Evolutionary conservation across 2,113 vertebrate species (phyloP), one percentile per base, ranked within the genome.

Genomic region (Ranitomeya variabilis): DNA sequence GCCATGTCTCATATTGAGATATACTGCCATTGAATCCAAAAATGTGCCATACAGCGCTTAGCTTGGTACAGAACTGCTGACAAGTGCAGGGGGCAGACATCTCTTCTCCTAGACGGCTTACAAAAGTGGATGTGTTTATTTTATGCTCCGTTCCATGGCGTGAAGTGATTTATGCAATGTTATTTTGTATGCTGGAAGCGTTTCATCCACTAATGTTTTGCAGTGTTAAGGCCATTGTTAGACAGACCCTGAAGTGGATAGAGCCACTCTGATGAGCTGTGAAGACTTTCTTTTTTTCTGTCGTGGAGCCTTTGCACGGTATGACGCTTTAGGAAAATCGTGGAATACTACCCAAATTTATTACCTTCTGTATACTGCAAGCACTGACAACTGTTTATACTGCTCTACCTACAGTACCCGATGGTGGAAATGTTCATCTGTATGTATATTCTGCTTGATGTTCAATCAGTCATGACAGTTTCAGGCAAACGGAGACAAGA

Each of bases 1-100:
- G 93, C 91, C 93, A 93, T 95, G 95, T 95, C 95, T 96, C 95
- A 95, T 94, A 95, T 96, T 95, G 95, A 96, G 95, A 95, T 93
- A 91, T 92, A 92, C 93, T 93, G 92, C 93, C 93, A 91, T 92
- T 90, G 66, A 82, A 92, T 37, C 14, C 92, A 91, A 93, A 94
- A 93, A 94, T 92, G 91, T 95, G 94, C 94, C 94, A 94, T 94
- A 91, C 91, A 91, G 88, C 12, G 3, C 80, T 90, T 90, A 45
- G 91, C 91, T 90, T 9, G 81, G 90, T 90, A 87, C 90, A 90
- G 83, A 85, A 76, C 89, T 87, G 45, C 92, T 89, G 89, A 21
- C 82, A 86, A 69, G 83, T 93, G 31, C 71, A 77, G 55, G 66
- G 66, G 64, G n/a, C 45, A 23, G 31, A 76, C 37, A 6, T 55